A percentile compares a stretch with the other conserved stretches of the same genome.
phyloP scores from a whole-genome alignment of 2,113 vertebrate species.

The Muntiacus muntjak region DNA sequence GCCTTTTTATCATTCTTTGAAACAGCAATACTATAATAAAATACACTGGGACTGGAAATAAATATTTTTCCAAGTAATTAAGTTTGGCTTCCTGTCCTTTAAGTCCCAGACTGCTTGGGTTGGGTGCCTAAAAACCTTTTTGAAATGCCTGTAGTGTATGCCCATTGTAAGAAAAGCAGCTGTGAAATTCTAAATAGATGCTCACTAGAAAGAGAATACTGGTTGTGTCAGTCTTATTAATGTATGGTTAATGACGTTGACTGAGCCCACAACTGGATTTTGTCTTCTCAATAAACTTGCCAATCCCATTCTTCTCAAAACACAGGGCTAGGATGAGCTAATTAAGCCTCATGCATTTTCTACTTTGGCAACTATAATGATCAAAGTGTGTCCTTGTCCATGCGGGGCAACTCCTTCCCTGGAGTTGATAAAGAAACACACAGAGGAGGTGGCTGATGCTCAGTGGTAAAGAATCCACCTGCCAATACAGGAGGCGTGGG shows the following conservation, averaged over 20 bases:
- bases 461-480: not conserved
- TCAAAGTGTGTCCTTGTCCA: not conserved
- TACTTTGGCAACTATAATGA: not conserved
- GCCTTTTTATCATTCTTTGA: not conserved
- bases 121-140: not conserved
- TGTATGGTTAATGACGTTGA: not conserved
- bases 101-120: not conserved
- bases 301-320: not conserved
- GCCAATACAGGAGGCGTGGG: not conserved
- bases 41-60: not conserved
- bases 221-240: not conserved
- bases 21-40: not conserved
- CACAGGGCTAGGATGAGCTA: not conserved
- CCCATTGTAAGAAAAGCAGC: not conserved
- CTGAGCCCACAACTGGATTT: not conserved
- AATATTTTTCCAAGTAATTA: slow-evolving; percentile 8
- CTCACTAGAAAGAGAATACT: not conserved
- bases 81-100: not conserved
- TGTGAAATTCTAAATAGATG: not conserved
- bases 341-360: not conserved
- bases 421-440: not conserved
- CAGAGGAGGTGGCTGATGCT: not conserved
- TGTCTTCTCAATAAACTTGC: not conserved
- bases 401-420: no score
- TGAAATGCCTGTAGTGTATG: not conserved